Conservation (phyloP, 2,888 invertebrate species). For the Cephus pulcher region DNA sequence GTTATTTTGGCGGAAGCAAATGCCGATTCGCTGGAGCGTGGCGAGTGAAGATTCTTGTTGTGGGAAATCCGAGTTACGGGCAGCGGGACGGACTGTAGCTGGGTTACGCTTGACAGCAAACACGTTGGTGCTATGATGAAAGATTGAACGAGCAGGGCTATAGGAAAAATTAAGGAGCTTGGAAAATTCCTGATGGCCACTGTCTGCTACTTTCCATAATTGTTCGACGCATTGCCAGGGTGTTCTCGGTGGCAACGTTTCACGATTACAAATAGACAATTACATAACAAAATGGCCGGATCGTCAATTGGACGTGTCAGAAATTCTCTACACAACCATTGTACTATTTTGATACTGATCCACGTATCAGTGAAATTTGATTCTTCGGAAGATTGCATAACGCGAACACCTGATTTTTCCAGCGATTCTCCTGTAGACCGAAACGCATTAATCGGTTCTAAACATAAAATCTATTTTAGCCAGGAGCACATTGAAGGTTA, state of each 20-base stretch:
- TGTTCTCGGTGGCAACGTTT: background rate
- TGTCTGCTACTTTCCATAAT: background rate
- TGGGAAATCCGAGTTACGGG: background rate
- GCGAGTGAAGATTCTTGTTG: no score
- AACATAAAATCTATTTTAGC: no score
- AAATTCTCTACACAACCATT: no score
- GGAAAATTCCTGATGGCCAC: background rate
- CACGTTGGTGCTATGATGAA: background rate
- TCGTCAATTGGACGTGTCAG: background rate
- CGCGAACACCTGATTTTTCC: background rate
- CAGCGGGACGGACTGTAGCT: no score
- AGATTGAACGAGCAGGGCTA: background rate
- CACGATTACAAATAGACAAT: background rate
- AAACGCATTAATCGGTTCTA: no score
- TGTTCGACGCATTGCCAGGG: background rate
- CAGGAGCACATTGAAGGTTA: no score
- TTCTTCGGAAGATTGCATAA: background rate
- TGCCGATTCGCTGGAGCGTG: background rate
- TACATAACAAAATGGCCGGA: background rate
- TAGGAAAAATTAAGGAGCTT: background rate
- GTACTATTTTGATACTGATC: no score
- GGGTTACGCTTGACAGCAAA: background rate
- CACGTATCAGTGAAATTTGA: no score
- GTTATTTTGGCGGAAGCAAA: background rate
- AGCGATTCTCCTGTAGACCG: background rate